Conservation (phyloP, 2,797 vertebrate species). For the Melanogrammus aeglefinus region DNA sequence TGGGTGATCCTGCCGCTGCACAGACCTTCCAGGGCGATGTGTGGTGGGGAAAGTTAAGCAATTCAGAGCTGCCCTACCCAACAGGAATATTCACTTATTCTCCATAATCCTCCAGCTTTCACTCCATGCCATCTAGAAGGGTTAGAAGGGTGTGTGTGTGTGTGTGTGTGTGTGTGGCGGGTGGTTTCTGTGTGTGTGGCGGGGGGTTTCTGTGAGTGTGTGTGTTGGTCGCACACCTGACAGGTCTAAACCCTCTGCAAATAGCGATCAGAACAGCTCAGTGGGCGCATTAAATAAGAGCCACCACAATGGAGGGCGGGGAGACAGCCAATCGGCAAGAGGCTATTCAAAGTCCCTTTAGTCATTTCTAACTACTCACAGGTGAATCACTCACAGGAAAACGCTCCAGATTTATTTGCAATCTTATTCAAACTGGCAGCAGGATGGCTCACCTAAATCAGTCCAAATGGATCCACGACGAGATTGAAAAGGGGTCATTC, state of each 20-base stretch:
- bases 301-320: slow-evolving; percentile 52
- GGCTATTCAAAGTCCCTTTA: slow-evolving; percentile 55
- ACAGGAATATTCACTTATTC: slow-evolving; percentile 78
- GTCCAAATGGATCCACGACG: neutral
- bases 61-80: slow-evolving; percentile 68
- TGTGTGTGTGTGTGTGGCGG: neutral
- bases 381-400: slow-evolving; percentile 40
- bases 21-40: slow-evolving; percentile 67
- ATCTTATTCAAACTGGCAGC: neutral
- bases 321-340: slow-evolving; percentile 55
- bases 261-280: slow-evolving; percentile 66
- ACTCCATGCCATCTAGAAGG: slow-evolving; percentile 65
- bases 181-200: neutral
- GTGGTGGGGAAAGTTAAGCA: slow-evolving; percentile 66
- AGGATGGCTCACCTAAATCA: neutral
- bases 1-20: slow-evolving; percentile 55
- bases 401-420: neutral
- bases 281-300: slow-evolving; percentile 47
- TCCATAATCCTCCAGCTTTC: slow-evolving; percentile 64
- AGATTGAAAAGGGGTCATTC: neutral
- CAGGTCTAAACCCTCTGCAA: slow-evolving; percentile 81
- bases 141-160: slow-evolving; percentile 38
- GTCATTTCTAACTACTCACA: slow-evolving; percentile 57
- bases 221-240: slow-evolving; percentile 64
- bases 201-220: slow-evolving; percentile 3